phyloP scores from a whole-genome alignment of 2,888 invertebrate species.

The Plusia festucae region DNA sequence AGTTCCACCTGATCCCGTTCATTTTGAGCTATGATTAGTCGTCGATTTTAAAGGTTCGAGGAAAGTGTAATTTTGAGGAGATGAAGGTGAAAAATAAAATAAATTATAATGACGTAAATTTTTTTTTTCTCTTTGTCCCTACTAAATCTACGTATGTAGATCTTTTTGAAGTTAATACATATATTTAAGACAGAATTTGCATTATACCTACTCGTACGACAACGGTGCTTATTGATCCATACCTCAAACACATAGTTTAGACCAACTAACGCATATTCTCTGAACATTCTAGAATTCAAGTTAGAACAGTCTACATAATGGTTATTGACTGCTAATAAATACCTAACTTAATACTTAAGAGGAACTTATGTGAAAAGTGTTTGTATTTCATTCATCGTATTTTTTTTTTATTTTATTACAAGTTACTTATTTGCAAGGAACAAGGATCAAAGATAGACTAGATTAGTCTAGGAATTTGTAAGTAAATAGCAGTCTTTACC shows the following conservation, averaged over 20 bases:
- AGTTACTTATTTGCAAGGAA: too few relatives aligned
- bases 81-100: not conserved
- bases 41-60: too few relatives aligned
- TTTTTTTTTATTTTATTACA: too few relatives aligned
- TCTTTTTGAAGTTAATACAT: too few relatives aligned
- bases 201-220: too few relatives aligned
- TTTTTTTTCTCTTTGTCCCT: too few relatives aligned
- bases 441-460: too few relatives aligned
- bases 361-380: not conserved
- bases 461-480: too few relatives aligned
- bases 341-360: not conserved
- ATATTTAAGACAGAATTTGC: too few relatives aligned
- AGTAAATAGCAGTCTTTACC: not conserved
- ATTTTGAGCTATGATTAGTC: not conserved
- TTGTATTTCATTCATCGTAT: too few relatives aligned
- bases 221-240: not conserved
- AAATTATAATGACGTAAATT: not conserved
- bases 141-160: too few relatives aligned
- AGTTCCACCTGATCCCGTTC: not conserved
- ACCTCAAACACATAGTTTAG: not conserved
- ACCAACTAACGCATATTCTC: not conserved
- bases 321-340: not conserved
- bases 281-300: not conserved
- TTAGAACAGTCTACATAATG: not conserved
- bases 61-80: not conserved